phyloP scores from a whole-genome alignment of 2,888 invertebrate genomes.

The Ormyrus labotus region DNA sequence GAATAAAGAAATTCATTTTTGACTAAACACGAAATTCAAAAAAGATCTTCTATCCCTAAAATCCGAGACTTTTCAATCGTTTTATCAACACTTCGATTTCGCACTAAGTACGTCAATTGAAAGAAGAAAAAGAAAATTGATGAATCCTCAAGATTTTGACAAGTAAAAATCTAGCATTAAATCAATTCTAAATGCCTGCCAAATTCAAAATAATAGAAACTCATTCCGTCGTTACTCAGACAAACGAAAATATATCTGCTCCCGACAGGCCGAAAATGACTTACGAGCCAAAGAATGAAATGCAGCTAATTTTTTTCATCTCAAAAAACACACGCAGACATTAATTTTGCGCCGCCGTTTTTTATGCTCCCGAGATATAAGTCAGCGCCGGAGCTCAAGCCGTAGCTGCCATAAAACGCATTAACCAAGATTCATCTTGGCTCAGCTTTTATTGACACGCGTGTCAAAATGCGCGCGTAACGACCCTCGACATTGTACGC shows the following conservation, averaged over 20 bases:
- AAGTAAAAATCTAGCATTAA: no score
- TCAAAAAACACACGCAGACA: constrained; percentile 16
- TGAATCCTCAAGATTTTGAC: no score
- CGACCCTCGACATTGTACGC: constrained; percentile 51
- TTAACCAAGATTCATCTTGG: constrained; percentile 57
- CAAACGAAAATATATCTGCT: constrained; percentile 14
- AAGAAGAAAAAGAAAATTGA: no score
- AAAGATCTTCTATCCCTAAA: no score
- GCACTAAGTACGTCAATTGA: no score
- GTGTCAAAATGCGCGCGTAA: constrained; percentile 56
- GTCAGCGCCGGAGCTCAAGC: constrained; percentile 26
- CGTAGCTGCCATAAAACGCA: constrained; percentile 49
- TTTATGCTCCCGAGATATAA: constrained; percentile 40
- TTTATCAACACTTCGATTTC: no score
- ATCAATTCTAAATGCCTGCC: no score
- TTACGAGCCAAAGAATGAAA: constrained; percentile 19
- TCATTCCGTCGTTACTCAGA: constrained; percentile 5
- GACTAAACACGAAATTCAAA: no score
- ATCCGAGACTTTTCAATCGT: no score
- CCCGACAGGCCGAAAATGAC: constrained; percentile 6
- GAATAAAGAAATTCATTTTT: no score
- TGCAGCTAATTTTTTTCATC: constrained; percentile 46
- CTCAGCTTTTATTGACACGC: constrained; percentile 58
- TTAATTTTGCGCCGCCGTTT: constrained; percentile 39
- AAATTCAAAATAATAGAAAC: constrained; percentile 7